Base-by-base conservation (phyloP, 1,140 invertebrate species). In the Hydropsyche tenuis region DNA sequence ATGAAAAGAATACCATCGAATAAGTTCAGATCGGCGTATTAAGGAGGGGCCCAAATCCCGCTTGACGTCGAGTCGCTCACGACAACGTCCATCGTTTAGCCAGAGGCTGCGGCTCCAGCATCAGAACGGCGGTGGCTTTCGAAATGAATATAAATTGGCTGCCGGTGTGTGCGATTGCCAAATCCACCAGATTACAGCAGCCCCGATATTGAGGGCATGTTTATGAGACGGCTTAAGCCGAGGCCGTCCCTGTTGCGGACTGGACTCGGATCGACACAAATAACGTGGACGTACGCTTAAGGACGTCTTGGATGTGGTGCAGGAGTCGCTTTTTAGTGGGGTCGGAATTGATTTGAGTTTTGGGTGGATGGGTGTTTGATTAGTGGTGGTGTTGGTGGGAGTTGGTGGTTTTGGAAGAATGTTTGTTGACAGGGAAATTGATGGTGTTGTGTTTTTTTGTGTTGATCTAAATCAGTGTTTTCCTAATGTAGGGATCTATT, bases 121-220 rank as follows among this genome's bases (percentile, higher is more conserved):
- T 77, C 51, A 22, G 51, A 16, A 20, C 16, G 20, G 56, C 4
- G 51, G 11, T 23, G 23, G 71, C 70, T 70, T 53, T 48, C 65
- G 76, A 75, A 77, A 77, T 77, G 76, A 77, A 77, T 77, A 77
- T 77, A 77, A 77, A 77, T 77, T 77, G 76, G 71, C 42, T 62
- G 23, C 53, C 69, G 64, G 53, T 64, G 30, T 37, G 30, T 37
- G 72, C 76, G 70, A 75, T 73, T 75, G 76, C 73, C 76, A 78
- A 78, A 78, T 78, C 76, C 76, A 20, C 69, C 69, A 78, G 76
- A 78, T 78, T 78, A 78, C 72, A 48, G 42, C 43, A 65, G 48
- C 76, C 65, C 68, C 76, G 76, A 78, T 78, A 78, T 78, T 75
- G 76, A 78, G 73, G 74, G 74, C 71, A 78, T 78, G 76, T 78